Base-by-base conservation (phyloP, 1,140 invertebrate species). In the Lordiphosa collinella region DNA sequence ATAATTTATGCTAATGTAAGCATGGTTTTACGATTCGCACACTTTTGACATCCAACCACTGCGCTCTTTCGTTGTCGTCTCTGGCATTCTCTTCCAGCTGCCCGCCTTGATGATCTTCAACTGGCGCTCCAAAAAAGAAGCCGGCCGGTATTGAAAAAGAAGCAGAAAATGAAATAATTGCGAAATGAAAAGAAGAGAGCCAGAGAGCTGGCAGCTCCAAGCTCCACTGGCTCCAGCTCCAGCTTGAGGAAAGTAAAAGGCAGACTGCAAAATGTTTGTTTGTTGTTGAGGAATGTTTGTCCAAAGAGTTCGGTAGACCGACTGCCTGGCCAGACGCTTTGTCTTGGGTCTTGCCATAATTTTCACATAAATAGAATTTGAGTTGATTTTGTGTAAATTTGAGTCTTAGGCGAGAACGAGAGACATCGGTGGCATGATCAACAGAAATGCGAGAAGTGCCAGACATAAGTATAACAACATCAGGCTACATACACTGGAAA, bases 231-330 rank as follows among this genome's bases (percentile, higher is more conserved):
- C 18, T 22, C 18, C 18, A 22, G 18, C 18, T 22, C 6, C 5
- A 52, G 51, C 31, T 32, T 7, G 61, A 59, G 71, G 62, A 84
- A 80, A 80, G 78, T 68, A 82, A 80, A 80, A 82, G 71, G 76
- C 47, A 57, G 47, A 38, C 52, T 62, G 13, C 18, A 51, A 59
- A 56, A 29, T 29, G 25, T 29, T 50, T 57, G 50, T 54, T 38
- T 54, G 65, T 47, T 32, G 32, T 53, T 13, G 44, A 63, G 60
- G 60, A 57, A 49, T 67, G 70, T 37, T 11, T 47, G 29, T 12
- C 25, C 25, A 29, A 29, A 29, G 25, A 29, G 25, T 29, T 18
- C 47, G 64, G 34, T 44, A 37, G 25, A 59, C 46, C 37, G 67
- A 60, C 54, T 56, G 37, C 50, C 48, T 56, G 36, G 64, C 53